These are phyloP conservation scores for Brachycybe producta DNA, from an alignment of 2,888 invertebrate genomes.

Conservation along the genomic window DNA sequence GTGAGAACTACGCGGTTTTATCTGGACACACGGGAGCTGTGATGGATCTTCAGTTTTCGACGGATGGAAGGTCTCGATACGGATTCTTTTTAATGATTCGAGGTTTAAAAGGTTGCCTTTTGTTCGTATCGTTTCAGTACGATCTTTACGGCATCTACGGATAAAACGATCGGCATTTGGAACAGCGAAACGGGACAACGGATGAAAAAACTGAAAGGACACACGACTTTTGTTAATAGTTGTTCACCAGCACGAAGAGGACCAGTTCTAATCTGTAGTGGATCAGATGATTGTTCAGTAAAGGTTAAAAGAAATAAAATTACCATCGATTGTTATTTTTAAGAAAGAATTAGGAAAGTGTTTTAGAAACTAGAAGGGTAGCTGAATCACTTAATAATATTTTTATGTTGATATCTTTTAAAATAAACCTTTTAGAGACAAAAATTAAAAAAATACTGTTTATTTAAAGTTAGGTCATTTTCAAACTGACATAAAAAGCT, in stretches of 20 bases:
- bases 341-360: no score
- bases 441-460: no score
- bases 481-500: no score
- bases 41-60: constrained; percentile 55
- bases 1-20: constrained; percentile 87
- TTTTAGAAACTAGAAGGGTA: no score
- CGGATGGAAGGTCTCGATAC: constrained; percentile 30
- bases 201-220: constrained; percentile 73
- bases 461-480: no score
- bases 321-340: neutral
- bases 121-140: constrained; percentile 40
- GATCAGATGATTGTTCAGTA: constrained; percentile 87
- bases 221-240: constrained; percentile 46
- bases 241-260: constrained; percentile 62
- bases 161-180: constrained; percentile 90
- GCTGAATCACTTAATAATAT: no score
- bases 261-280: constrained; percentile 78
- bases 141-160: constrained; percentile 82
- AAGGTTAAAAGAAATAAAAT: constrained; percentile 53
- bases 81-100: neutral
- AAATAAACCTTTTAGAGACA: no score
- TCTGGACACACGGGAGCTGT: constrained; percentile 90
- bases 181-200: constrained; percentile 78
- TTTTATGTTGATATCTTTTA: no score
- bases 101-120: neutral